These are phyloP conservation scores for Epinephelus moara DNA, from an alignment of 2,113 vertebrate genomes.

Conservation along the genomic window DNA sequence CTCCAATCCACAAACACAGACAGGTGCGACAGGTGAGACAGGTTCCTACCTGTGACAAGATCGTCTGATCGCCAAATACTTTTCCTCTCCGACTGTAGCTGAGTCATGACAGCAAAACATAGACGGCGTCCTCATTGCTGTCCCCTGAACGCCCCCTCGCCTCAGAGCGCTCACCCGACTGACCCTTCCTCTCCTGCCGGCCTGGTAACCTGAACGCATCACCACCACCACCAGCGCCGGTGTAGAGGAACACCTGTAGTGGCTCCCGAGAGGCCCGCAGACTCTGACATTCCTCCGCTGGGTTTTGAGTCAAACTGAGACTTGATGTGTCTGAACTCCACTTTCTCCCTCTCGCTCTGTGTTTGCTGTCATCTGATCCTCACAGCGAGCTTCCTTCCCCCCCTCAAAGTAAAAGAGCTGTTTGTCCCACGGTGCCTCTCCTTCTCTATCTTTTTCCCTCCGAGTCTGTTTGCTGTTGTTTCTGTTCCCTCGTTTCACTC, in stretches of 20 bases:
- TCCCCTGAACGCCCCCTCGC: conserved; percentile 25
- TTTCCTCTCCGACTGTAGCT: conserved; percentile 50
- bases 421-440: conserved; percentile 45
- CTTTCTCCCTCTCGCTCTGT: conserved; percentile 55
- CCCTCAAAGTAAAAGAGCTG: conserved; percentile 24
- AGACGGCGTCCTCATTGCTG: conserved; percentile 9
- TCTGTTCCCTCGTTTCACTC: conserved; percentile 58
- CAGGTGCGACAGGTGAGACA: conserved; percentile 22
- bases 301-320: conserved; percentile 9
- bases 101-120: conserved; percentile 72
- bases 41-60: conserved; percentile 71
- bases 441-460: conserved; percentile 52
- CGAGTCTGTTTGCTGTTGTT: conserved; percentile 67
- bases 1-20: background rate
- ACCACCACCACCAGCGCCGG: too few species aligned
- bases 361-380: conserved; percentile 67
- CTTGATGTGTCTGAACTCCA: conserved; percentile 26
- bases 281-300: conserved; percentile 32
- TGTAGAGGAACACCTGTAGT: conserved; percentile 33
- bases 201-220: conserved; percentile 62
- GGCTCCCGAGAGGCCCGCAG: conserved; percentile 10
- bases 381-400: conserved; percentile 43
- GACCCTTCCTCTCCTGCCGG: conserved; percentile 23
- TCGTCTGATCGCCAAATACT: conserved; percentile 46
- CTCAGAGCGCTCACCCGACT: background rate